Evolutionary conservation across 92 coral and sea anemone genomes (phyloP).

Genomic region (Bergia puertoricense): DNA sequence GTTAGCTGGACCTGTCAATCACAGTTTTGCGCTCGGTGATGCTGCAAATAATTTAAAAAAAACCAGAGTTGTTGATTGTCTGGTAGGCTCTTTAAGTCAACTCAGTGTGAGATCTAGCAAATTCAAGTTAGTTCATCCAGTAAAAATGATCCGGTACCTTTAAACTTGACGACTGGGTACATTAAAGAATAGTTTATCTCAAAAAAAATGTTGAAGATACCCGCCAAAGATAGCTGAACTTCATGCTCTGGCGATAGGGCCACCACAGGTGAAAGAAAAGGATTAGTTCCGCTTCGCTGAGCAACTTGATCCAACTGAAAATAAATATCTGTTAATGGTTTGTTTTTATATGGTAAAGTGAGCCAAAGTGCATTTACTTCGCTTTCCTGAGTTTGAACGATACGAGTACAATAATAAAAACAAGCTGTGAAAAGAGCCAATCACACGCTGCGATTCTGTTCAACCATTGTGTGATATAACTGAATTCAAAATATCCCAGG

Average conservation of each 20-base stretch:
- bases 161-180: background rate
- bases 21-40: background rate
- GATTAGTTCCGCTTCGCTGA: constrained; percentile 1
- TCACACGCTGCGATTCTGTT: constrained; percentile 1
- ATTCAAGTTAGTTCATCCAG: background rate
- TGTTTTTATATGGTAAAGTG: constrained; percentile 1
- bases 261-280: constrained; percentile 12
- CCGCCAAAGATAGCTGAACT: background rate
- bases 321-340: constrained; percentile 8
- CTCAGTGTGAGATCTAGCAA: background rate
- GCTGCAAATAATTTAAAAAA: background rate
- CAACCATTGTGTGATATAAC: background rate
- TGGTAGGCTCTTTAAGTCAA: background rate
- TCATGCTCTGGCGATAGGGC: background rate
- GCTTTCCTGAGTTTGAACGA: background rate
- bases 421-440: background rate
- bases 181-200: background rate
- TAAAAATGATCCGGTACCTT: background rate
- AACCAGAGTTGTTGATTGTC: background rate
- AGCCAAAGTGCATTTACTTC: background rate
- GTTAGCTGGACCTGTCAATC: constrained; percentile 5
- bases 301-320: constrained; percentile 4
- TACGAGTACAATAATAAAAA: background rate
- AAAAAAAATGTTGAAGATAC: background rate
- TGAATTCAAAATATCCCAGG: background rate